Evolutionary conservation across 2,888 invertebrate species (phyloP).

Genomic region (Pristionchus entomophagus): DNA sequence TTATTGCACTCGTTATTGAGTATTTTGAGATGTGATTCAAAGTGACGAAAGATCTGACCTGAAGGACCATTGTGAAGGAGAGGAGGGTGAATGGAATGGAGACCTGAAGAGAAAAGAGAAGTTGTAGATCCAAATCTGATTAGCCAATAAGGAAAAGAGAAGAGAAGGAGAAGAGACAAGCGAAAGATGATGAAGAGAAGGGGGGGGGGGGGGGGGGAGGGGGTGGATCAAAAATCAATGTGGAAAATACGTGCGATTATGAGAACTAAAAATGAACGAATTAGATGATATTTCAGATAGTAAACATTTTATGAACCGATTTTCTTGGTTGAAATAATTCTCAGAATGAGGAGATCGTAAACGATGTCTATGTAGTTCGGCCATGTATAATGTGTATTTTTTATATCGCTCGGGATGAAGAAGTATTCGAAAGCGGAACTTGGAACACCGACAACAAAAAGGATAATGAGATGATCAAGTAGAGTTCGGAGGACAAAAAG

Average conservation of each 20-base stretch:
- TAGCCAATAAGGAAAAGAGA: conserved; percentile 18
- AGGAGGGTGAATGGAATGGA: neutral
- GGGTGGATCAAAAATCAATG: neutral
- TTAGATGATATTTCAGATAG: neutral
- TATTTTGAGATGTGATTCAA: neutral
- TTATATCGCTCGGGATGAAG: neutral
- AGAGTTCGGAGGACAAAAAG: neutral
- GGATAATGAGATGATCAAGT: neutral
- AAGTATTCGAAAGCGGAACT: too few relatives aligned
- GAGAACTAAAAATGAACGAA: neutral
- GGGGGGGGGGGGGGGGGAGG: neutral
- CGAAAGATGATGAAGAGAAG: neutral
- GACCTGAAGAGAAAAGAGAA: conserved; percentile 34
- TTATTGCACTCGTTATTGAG: neutral
- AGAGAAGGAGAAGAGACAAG: neutral
- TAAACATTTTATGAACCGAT: neutral
- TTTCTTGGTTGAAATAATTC: neutral
- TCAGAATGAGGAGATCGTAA: neutral
- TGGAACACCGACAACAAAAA: too few relatives aligned
- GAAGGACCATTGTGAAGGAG: neutral
- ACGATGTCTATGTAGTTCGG: neutral
- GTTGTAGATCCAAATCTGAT: conserved; percentile 29
- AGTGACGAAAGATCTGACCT: neutral
- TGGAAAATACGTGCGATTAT: neutral
- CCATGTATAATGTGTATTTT: neutral